Evolutionary conservation across 2,888 invertebrate genomes (phyloP), one percentile per base, ranked within the genome.

Genomic region (Chrysolina oricalcia): DNA sequence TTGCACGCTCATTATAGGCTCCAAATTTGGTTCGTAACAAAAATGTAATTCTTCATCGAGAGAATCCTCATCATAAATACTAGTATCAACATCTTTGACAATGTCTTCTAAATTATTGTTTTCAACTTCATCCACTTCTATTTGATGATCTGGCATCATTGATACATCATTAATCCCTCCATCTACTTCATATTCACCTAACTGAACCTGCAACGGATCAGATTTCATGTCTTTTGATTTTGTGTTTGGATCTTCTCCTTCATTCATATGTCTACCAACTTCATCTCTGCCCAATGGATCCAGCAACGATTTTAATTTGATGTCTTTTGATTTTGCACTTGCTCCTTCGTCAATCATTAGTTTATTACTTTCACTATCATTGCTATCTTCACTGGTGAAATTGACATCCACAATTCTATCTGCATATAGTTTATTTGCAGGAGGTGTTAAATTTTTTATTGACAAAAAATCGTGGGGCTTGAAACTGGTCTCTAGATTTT

Each of bases 331-430:
- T 65, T 43, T 66, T 10, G 66, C 21, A 15, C 23, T 53, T 40
- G 53, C 19, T 6, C 41, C 68, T 53, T 72, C 67, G 40, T 72
- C 72, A n/a, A 72, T 72, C 66, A 72, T 19, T 17, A 72, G 27
- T 43, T 27, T 72, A 43, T 66, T 67, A 43, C 66, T 72, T 59
- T 72, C 72, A 35, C 72, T 72, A 43, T 72, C 72, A 17, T 66
- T 72, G 27, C 72, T 72, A 43, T 72, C 72, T 72, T 72, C 72
- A 66, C 66, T 72, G 11, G 65, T 72, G 19, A 66, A 13, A 21
- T 50, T 43, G n/a, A 72, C 19, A 27, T 72, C 72, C 8, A 50
- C 40, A 43, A 72, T 9, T 40, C 53, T 66, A 21, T 72, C 65
- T 9, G 40, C 46, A 56, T 66, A 66, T 1, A 23, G 21, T 53